These are phyloP conservation scores for Microcebus tavaratra DNA, from an alignment of 2,113 vertebrate genomes.

Conservation along the genomic window DNA sequence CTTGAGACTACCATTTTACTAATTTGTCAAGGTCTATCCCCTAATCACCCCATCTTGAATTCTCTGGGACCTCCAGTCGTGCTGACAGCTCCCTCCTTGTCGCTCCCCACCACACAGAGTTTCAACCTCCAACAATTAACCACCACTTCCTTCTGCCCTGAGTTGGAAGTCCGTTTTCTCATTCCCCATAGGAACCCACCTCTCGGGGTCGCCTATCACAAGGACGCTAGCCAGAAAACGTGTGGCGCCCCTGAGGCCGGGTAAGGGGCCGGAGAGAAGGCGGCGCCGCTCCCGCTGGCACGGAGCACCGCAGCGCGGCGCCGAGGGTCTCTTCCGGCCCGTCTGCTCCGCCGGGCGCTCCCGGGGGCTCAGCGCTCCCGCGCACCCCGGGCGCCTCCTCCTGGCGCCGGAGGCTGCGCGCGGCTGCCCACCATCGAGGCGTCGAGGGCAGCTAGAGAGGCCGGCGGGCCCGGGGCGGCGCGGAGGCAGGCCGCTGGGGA, in stretches of 20 bases:
- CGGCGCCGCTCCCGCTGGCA: rapidly evolving
- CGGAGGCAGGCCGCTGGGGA: not conserved
- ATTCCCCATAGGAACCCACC: not conserved
- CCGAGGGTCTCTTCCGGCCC: rapidly evolving
- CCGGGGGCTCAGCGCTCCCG: rapidly evolving
- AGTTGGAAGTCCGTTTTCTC: not conserved
- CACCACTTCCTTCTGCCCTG: not conserved
- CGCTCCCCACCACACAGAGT: not conserved
- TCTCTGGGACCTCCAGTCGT: not conserved
- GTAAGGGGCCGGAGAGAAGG: not conserved
- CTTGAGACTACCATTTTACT: not conserved
- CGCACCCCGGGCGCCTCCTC: not conserved
- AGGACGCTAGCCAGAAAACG: too few species aligned
- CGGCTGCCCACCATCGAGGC: conserved; percentile 37
- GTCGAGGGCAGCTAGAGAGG: conserved; percentile 57
- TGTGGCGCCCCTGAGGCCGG: not conserved
- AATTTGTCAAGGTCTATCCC: not conserved
- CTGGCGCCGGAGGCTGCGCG: not conserved
- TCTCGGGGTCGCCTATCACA: rapidly evolving
- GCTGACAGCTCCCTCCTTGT: not conserved
- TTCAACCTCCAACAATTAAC: not conserved
- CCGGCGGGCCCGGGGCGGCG: not conserved
- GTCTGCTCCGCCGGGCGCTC: not conserved
- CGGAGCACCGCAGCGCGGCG: rapidly evolving
- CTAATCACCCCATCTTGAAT: not conserved